Percentiles rank a stretch among this genome's conserved stretches.
Conservation (phyloP, 2,113 vertebrate species). For the Salvelinus fontinalis region DNA sequence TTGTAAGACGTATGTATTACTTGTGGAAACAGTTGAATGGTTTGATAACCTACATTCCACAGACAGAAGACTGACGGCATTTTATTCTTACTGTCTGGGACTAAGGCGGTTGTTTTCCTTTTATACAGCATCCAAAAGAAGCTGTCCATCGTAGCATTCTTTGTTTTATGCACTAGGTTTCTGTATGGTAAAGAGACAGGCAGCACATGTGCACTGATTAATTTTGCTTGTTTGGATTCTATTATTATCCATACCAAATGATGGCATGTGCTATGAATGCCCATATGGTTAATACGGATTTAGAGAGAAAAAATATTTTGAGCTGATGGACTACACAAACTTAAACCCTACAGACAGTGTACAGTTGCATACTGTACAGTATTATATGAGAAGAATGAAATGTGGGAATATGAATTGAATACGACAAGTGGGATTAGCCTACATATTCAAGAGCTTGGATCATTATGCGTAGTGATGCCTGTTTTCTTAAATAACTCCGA, state of each 20-base stretch:
- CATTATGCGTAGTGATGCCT: too few relatives aligned
- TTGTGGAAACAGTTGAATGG: neutral
- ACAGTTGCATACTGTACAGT: too few relatives aligned
- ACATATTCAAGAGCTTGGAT: neutral
- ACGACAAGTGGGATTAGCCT: too few relatives aligned
- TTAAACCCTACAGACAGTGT: too few relatives aligned
- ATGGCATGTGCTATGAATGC: too few relatives aligned
- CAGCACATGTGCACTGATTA: neutral
- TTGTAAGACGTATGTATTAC: neutral
- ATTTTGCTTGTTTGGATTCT: neutral
- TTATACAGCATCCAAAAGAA: neutral
- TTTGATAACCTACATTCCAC: neutral
- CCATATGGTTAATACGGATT: too few relatives aligned
- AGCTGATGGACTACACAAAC: too few relatives aligned
- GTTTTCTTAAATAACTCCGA: too few relatives aligned
- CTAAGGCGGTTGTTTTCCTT: neutral
- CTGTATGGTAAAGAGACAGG: neutral
- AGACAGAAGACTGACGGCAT: neutral
- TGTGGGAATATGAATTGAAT: neutral
- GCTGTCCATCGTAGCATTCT: neutral
- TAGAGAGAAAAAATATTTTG: too few relatives aligned
- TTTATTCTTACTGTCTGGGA: too few relatives aligned
- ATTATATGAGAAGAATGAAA: too few relatives aligned
- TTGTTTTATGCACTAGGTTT: neutral
- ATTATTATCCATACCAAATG: too few relatives aligned